Base-by-base conservation (phyloP, 2,113 vertebrate genomes). In the Brachyhypopomus gauderio region DNA sequence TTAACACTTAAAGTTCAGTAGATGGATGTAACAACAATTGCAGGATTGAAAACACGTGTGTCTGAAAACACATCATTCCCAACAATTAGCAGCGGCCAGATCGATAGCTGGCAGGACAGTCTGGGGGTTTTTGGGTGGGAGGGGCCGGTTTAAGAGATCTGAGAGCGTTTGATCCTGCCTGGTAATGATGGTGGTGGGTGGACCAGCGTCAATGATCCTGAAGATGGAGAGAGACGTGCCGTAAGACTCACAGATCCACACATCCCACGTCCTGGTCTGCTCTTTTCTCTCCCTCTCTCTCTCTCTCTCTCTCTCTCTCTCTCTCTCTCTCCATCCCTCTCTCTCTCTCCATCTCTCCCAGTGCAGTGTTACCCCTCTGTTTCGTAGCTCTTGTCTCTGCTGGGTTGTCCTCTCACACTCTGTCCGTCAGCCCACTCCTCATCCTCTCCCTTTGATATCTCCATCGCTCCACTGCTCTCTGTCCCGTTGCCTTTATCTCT, bases 61-160 rank as follows among this genome's bases (percentile, higher is more conserved):
- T 74, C 62, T 70, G 80, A 82, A 85, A 85, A 79, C 77, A 67
- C 64, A 62, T 77, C 67, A 71, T 79, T 80, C 67, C 77, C 70
- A 59, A 77, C 81, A 85, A 80, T 85, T 83, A 85, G 77, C 69
- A 69, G 56, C 23, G 25, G 72, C 72, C 59, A 45, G 72, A 76
- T 85, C 77, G 67, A 85, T 83, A 16, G 64, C 80, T 76, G 66
- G 79, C 66, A 63, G 76, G 58, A 77, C 52, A 55, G 17, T 72
- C 63, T 79, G 23, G 41, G 41, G 41, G 41, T 41, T 41, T 41
- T 41, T 41, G 5, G 5, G 9, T 8, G 9, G 41, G 9, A 9
- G 30, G 30, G 30, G 30, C 30, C 30, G 30, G 9, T 2, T 22
- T 63, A 70, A 16, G 23, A 66, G 36, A 56, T 48, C 22, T 20